A percentile compares a stretch with the other conserved stretches of the same genome.
Evolutionary conservation across 1,140 invertebrate species (phyloP).

Genomic region (Drosophila truncata): DNA sequence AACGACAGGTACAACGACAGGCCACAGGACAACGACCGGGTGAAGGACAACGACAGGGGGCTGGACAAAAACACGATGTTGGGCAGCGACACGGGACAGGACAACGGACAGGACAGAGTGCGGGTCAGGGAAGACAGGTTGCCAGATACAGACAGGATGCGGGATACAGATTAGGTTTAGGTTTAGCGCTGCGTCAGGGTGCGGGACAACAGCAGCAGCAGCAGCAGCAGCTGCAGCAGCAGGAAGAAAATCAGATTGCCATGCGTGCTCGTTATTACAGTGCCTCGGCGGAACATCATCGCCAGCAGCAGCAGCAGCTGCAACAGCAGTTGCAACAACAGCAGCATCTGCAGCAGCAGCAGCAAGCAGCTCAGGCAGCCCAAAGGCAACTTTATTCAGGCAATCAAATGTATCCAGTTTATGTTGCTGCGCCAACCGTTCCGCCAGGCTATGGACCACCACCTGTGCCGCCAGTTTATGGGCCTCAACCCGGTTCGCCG

Average conservation of each 20-base stretch:
- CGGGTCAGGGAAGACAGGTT: too few species aligned
- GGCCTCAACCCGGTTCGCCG: too few species aligned
- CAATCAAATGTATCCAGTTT: not conserved
- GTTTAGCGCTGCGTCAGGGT: too few species aligned
- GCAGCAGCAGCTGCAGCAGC: too few species aligned
- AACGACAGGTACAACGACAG: too few species aligned
- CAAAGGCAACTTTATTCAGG: not conserved
- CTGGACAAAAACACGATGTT: not conserved
- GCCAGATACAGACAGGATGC: too few species aligned
- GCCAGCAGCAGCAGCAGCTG: not conserved
- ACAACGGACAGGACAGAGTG: too few species aligned
- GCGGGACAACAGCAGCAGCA: not conserved
- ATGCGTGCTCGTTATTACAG: not conserved
- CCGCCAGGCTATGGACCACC: not conserved
- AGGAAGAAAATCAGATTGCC: not conserved
- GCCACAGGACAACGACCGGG: too few species aligned
- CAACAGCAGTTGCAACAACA: not conserved
- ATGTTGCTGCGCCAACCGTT: not conserved
- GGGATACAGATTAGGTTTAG: too few species aligned
- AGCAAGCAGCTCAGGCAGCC: not conserved
- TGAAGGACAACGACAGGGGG: too few species aligned
- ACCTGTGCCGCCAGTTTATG: not conserved
- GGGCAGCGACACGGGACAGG: too few species aligned
- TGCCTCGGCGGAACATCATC: not conserved
- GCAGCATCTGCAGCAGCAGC: not conserved